These are phyloP conservation scores for Scolopax bukidnonensis DNA, from an alignment of 2,797 vertebrate genomes.

Conservation along the genomic window DNA sequence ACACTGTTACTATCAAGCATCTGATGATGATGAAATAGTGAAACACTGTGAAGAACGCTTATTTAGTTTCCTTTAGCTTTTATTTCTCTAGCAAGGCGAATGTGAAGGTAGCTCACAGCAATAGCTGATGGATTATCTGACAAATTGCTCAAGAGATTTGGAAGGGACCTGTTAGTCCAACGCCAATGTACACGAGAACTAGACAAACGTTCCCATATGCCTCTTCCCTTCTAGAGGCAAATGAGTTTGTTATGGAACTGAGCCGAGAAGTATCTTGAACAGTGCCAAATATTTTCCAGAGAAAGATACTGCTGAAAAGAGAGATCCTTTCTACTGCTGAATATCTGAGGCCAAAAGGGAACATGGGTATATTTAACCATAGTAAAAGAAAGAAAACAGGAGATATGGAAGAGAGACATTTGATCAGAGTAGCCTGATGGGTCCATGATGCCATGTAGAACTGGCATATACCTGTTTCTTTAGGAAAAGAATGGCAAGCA, in stretches of 20 bases:
- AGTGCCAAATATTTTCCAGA: constrained; percentile 34
- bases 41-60: not conserved
- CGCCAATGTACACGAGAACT: not conserved
- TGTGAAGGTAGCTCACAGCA: not conserved
- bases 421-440: not conserved
- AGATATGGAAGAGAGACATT: not conserved
- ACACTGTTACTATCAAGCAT: not conserved
- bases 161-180: not conserved
- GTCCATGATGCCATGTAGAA: not conserved
- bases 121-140: not conserved
- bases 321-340: not conserved
- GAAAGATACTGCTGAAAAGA: constrained; percentile 16
- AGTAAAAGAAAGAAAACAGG: not conserved
- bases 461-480: not conserved
- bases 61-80: not conserved
- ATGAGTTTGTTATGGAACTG: constrained; percentile 4
- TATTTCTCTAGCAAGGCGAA: not conserved
- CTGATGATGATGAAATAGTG: not conserved
- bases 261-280: not conserved
- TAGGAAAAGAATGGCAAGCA: not conserved
- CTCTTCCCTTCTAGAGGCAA: constrained; percentile 12
- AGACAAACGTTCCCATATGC: not conserved
- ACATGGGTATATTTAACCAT: not conserved
- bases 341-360: not conserved
- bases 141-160: constrained; percentile 31